Conservation (phyloP, 2,113 vertebrate genomes). For the Marmota monax region DNA sequence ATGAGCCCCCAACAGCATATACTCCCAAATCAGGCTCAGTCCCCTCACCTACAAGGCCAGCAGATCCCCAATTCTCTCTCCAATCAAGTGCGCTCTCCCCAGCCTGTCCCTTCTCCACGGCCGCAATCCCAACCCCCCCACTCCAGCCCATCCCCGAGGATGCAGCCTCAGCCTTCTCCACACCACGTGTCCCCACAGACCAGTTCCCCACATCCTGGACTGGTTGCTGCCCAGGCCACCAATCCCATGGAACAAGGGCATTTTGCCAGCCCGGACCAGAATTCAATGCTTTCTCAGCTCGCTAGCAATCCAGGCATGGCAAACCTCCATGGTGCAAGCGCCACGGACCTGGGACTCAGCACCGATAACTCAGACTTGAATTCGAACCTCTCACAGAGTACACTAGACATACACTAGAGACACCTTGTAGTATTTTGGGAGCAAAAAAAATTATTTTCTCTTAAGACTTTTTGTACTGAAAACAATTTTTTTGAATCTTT, state of each 20-base stretch:
- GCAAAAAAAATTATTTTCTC: slow-evolving; percentile 97
- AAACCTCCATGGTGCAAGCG: slow-evolving; percentile 93
- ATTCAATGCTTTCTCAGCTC: slow-evolving; percentile 96
- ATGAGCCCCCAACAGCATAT: slow-evolving; percentile 94
- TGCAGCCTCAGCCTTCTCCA: slow-evolving; percentile 92
- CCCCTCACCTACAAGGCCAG: slow-evolving; percentile 95
- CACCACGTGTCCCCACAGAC: slow-evolving; percentile 97
- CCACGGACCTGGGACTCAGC: slow-evolving; percentile 94
- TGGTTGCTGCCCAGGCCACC: slow-evolving; percentile 92
- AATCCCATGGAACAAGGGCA: slow-evolving; percentile 94
- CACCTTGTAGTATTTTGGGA: slow-evolving; percentile 94
- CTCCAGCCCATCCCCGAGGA: slow-evolving; percentile 95
- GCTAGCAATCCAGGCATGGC: slow-evolving; percentile 93
- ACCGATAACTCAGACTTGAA: slow-evolving; percentile 95
- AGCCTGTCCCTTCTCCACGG: slow-evolving; percentile 93
- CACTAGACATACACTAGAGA: slow-evolving; percentile 96
- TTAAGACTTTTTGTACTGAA: slow-evolving; percentile 93
- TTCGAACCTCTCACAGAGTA: slow-evolving; percentile 95
- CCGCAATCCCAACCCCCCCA: slow-evolving; percentile 94
- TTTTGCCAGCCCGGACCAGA: slow-evolving; percentile 94
- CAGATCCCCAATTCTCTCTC: slow-evolving; percentile 93
- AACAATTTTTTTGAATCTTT: slow-evolving; percentile 92
- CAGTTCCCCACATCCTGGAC: slow-evolving; percentile 96
- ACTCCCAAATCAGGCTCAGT: slow-evolving; percentile 92
- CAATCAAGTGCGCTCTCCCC: slow-evolving; percentile 97